Conservation (phyloP, 1,140 invertebrate genomes). For the Phenacoccus solenopsis region DNA sequence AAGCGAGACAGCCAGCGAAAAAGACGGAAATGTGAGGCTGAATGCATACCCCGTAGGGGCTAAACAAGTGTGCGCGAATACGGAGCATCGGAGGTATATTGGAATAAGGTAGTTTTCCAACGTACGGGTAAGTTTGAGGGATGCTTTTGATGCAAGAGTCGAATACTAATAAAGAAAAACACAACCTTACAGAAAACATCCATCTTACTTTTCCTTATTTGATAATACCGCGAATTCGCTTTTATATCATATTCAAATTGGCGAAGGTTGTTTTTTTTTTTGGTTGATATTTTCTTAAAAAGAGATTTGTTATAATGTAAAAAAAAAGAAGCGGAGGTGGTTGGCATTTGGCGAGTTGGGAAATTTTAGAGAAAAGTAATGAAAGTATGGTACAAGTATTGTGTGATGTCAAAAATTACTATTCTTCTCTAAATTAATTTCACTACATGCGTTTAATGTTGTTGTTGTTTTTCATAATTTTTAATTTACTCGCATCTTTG, state of each 20-base stretch:
- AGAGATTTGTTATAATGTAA: neutral
- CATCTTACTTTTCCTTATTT: slow-evolving; percentile 13
- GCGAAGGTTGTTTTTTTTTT: neutral
- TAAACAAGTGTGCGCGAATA: neutral
- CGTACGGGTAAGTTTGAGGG: slow-evolving; percentile 9
- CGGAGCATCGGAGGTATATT: neutral
- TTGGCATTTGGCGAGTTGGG: too few species aligned
- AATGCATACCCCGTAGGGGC: neutral
- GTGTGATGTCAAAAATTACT: too few species aligned
- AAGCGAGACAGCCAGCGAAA: slow-evolving; percentile 3
- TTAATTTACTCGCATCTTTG: too few species aligned
- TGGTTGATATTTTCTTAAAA: neutral
- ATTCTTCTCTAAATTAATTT: too few species aligned
- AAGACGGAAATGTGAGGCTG: neutral
- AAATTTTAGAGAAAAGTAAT: too few species aligned
- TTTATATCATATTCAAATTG: slow-evolving; percentile 3
- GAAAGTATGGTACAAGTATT: too few species aligned
- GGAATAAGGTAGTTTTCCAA: slow-evolving; percentile 12
- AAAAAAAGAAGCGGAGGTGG: too few species aligned
- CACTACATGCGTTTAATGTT: too few species aligned
- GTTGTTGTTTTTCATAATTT: too few species aligned
- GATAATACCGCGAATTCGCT: slow-evolving; percentile 8
- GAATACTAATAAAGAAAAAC: slow-evolving; percentile 18
- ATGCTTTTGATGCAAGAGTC: slow-evolving; percentile 13
- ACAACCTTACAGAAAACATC: slow-evolving; percentile 8